Base-by-base conservation (phyloP, 2,888 invertebrate genomes). In the Drosophila eohydei region DNA sequence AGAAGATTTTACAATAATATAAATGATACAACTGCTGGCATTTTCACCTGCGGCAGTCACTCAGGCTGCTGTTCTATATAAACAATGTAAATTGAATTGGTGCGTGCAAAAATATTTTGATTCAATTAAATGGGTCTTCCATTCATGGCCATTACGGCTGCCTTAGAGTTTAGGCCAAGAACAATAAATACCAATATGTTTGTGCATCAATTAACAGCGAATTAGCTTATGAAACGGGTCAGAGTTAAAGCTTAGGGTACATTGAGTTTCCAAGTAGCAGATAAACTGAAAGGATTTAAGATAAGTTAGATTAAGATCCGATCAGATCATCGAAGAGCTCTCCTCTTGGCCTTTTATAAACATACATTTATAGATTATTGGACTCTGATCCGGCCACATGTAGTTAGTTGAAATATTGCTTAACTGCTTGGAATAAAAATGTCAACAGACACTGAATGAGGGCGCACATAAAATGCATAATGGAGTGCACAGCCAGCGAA, bases 371-470 rank as follows among this genome's bases (percentile, higher is more conserved):
- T 9, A 59, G 55, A 52, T 55, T 62, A 66, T 71, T 65, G 62
- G 21, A 51, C 12, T 3, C 9, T 12, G 8, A n/a, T 46, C 30
- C 38, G 26, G 36, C 34, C 30, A 8, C 28, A 38, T 40, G 21
- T 16, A n/a, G 60, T 62, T 62, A 78, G 81, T 74, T 74, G 82
- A 81, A 87, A 86, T 87, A 86, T 70, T 80, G 88, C 76, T 75
- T 66, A 88, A 88, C 72, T 80, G 85, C 75, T 72, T 72, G 80
- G 75, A 84, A 89, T 88, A 75, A 88, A 89, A 89, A 85, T 86
- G 86, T 86, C 86, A 86, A 83, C 86, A 89, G 16, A 50, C 81
- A 43, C 59, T 51, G 60, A 71, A 72, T 72, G 78, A 80, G 80
- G 82, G 68, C 32, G 32, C 81, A 74, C 68, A 89, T 80, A 71